Percentiles rank a stretch among this genome's conserved stretches.
phyloP scores from a whole-genome alignment of 2,888 invertebrate genomes.

The Macropis europaea region DNA sequence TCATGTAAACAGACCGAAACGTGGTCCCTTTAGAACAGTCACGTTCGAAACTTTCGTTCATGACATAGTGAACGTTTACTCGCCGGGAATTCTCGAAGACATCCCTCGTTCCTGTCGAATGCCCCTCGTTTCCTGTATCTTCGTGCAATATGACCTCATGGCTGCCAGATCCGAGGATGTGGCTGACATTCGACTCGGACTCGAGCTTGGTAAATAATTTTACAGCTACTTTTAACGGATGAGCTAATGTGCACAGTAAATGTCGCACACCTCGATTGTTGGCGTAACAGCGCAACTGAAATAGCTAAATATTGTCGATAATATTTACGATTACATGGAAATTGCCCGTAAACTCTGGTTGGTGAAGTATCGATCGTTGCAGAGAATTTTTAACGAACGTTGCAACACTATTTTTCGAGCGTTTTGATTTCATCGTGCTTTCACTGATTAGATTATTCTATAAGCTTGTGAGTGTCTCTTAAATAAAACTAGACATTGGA shows the following conservation, averaged over 20 bases:
- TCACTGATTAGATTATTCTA: too few species aligned
- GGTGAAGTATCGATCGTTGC: too few species aligned
- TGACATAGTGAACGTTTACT: not conserved
- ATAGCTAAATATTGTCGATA: slow-evolving; percentile 10
- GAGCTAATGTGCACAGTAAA: not conserved
- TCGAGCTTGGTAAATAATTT: slow-evolving; percentile 62
- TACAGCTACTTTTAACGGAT: not conserved
- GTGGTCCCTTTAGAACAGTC: not conserved
- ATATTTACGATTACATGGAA: not conserved
- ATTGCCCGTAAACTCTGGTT: not conserved
- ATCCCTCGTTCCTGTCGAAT: not conserved
- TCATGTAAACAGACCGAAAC: slow-evolving; percentile 24
- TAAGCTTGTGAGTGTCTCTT: too few species aligned
- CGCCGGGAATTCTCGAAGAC: not conserved
- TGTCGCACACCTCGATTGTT: not conserved
- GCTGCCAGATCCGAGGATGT: slow-evolving; percentile 68
- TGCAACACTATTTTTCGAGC: too few species aligned
- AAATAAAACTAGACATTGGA: too few species aligned
- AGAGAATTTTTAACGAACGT: too few species aligned
- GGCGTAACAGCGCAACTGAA: slow-evolving; percentile 2
- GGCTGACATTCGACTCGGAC: slow-evolving; percentile 67
- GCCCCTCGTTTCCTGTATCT: not conserved
- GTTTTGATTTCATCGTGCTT: too few species aligned
- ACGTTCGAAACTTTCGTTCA: slow-evolving; percentile 4
- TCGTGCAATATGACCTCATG: slow-evolving; percentile 66